Base-by-base conservation (phyloP, 2,797 vertebrate genomes). In the Adrianichthys oophorus region DNA sequence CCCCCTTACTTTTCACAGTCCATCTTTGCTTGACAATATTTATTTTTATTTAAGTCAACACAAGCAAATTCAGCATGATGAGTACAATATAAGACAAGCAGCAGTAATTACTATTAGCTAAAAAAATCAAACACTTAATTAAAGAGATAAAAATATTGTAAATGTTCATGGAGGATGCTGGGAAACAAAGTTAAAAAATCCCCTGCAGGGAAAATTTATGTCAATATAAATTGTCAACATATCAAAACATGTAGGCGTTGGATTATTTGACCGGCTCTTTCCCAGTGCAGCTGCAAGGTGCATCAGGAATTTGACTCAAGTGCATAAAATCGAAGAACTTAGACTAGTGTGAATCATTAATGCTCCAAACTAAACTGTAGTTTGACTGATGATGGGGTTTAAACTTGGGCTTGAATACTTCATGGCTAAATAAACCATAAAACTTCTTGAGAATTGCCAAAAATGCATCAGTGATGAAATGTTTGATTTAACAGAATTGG, bases 1-100 rank as follows among this genome's bases (percentile, higher is more conserved):
- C 65, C 58, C 72, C 47, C 56, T 74, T 71, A 70, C 64, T 62
- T 62, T 68, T 61, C 68, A 56, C 59, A 42, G 60, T 63, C 40
- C 68, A 53, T 57, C 65, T 41, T 41, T 40, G 29, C 59, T 72
- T 48, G 64, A 72, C 59, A 68, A 64, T 53, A 52, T 70, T 41
- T 68, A 59, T 65, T 65, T 18, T 64, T 68, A 71, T 79, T 6
- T 52, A 70, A 54, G 64, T 76, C 58, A 62, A 41, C 49, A 6
- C 7, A 0, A 62, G 58, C 40, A 49, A 40, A 61, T 67, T 43
- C 46, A 26, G 7, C 26, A 7, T 26, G 26, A 26, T 26, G 26
- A 26, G 7, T 37, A 13, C 12, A 37, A 32, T 32, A 32, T 32
- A 32, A 12, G 32, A 32, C 29, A 8, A 32, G 29, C 29, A 8